phyloP scores from a whole-genome alignment of 2,888 invertebrate species.

The Eledone cirrhosa region DNA sequence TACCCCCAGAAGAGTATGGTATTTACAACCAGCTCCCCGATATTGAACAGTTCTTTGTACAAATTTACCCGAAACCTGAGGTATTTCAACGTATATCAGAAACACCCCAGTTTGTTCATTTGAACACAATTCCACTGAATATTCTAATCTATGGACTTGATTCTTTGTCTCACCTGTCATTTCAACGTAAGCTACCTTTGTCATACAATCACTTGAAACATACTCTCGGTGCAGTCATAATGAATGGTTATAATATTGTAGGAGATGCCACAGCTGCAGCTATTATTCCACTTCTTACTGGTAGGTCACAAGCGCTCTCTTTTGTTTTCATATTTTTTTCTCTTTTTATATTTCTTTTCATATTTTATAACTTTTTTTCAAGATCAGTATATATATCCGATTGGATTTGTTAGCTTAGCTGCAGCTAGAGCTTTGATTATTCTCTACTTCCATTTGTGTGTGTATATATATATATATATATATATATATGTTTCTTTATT shows the following conservation, averaged over 20 bases:
- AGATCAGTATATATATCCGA: no score
- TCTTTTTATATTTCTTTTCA: no score
- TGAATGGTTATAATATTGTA: constrained; percentile 62
- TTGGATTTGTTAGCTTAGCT: no score
- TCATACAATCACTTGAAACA: constrained; percentile 52
- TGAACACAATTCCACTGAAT: constrained; percentile 52
- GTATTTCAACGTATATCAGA: constrained; percentile 48
- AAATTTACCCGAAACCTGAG: constrained; percentile 49
- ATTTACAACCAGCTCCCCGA: constrained; percentile 38
- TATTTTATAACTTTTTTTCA: no score
- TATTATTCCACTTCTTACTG: constrained; percentile 60
- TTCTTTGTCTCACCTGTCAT: constrained; percentile 59
- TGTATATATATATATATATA: no score
- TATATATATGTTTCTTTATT: no score
- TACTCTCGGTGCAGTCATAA: constrained; percentile 46
- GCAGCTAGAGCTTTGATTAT: no score
- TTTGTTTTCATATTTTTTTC: neutral
- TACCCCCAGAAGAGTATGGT: constrained; percentile 27
- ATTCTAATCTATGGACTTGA: constrained; percentile 60
- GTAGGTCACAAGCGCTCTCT: constrained; percentile 36
- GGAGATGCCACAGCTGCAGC: constrained; percentile 61
- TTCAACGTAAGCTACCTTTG: constrained; percentile 55
- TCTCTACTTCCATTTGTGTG: no score
- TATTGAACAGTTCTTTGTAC: constrained; percentile 59
- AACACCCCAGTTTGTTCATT: constrained; percentile 10